Evolutionary conservation across 2,888 invertebrate species (phyloP), one percentile per base, ranked within the genome.

Genomic region (Trichopria drosophilae): DNA sequence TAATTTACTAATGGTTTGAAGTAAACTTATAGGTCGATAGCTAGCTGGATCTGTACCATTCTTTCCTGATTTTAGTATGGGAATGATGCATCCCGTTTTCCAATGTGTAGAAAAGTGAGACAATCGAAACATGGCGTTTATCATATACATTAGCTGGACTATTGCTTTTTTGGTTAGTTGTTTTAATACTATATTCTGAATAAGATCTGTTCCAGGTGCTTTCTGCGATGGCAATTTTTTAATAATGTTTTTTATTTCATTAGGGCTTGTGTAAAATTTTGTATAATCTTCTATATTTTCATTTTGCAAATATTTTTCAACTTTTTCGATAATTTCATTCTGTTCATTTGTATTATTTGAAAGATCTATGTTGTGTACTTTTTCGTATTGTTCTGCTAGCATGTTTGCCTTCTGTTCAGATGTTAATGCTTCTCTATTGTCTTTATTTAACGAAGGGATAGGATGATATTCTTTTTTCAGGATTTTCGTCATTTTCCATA

Each of bases 21-120:
- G 29, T 4, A 60, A 22, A n/a, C 55, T 57, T 12, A 60, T 57
- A 6, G 56, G 59, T 35, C 54, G 53, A n/a, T 59, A 58, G 20
- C 58, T 59, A 2, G 43, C 29, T 0, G 57, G 55, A 0, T 36
- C 13, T 3, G 41, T 34, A 16, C 26, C 43, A 7, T 31, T 42
- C 42, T 55, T 59, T 1, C 51, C 51, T 4, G 41, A 15, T 42
- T 57, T 59, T n/a, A 37, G 51, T 3, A 57, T 51, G 5, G 55
- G 53, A 2, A 57, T 40, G 1, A 59, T 29, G 18, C 43, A 53
- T 1, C 47, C 46, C 7, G 37, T 12, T 41, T 59, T 59, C 59
- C 59, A 59, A 1, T 26, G 15, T 20, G 5, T 1, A 4, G 55
- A 53, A 18, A 55, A 59, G 16, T 57, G 41, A 13, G 54, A 47